Base-by-base conservation (phyloP, 2,797 vertebrate species). In the Onychomys arenicola region DNA sequence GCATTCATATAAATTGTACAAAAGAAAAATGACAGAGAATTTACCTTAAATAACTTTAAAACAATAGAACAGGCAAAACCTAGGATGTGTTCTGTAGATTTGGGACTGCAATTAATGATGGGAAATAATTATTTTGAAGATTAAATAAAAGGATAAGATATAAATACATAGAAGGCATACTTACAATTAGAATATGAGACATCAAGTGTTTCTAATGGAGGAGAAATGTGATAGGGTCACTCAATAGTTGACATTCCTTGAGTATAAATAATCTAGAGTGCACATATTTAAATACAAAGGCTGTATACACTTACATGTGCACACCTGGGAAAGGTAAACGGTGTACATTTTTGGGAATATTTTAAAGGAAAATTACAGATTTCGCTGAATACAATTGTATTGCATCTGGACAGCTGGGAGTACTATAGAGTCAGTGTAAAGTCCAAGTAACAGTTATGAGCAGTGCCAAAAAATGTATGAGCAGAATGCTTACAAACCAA, bases 101-200 rank as follows among this genome's bases (percentile, higher is more conserved):
- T 13, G 73, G 11, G 17, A 55, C 13, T 49, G 82, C 40, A 91
- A 76, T 90, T 89, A 43, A 83, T 76, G 5, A 89, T 12, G 83
- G 34, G 63, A 89, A 96, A 46, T 57, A 78, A 61, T 37, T 78
- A 78, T 89, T 84, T 82, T 83, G 91, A 80, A 83, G 19, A 76
- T 16, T 89, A 91, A 84, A 23, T 88, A 21, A 73, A 59, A 40
- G 8, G 32, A 21, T 29, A 6, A 34, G 21, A 6, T 17, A 46
- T 63, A 89, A 16, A 25, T 78, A 75, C 37, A 65, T 49, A 40
- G 21, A 89, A 65, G 14, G 69, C 14, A 83, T 12, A 27, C 0
- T 92, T 63, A 84, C 8, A 65, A 86, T 89, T 94, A 91, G 16
- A 91, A 89, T 94, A 57, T 57, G 5, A 76, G 49, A 88, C 82